Percentiles rank a stretch among this genome's conserved stretches.
Conservation (phyloP, 2,797 vertebrate genomes). For the Harpagifer antarcticus region DNA sequence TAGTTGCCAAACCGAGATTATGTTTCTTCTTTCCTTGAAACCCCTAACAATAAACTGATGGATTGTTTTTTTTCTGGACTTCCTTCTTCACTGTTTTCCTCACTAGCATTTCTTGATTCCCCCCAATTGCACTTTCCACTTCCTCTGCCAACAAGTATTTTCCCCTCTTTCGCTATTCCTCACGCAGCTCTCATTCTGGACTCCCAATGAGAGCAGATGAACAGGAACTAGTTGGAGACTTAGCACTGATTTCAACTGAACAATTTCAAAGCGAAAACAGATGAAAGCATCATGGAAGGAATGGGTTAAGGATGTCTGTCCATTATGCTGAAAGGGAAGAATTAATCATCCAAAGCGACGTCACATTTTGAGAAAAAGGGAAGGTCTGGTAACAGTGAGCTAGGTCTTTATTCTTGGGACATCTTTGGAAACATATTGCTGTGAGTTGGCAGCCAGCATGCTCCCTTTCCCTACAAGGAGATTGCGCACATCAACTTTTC, state of each 20-base stretch:
- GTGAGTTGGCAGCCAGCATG: conserved; percentile 44
- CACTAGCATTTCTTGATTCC: conserved; percentile 52
- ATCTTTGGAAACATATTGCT: conserved; percentile 30
- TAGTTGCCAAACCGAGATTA: conserved; percentile 19
- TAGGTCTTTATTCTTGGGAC: neutral
- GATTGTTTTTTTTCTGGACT: conserved; percentile 17
- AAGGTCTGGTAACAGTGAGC: conserved; percentile 16
- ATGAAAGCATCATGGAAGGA: conserved; percentile 26
- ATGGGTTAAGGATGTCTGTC: conserved; percentile 54
- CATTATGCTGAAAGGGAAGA: conserved; percentile 24
- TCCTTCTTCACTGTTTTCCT: conserved; percentile 56
- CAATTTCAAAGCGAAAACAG: neutral
- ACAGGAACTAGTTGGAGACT: conserved; percentile 19
- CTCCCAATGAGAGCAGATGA: conserved; percentile 22
- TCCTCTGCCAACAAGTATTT: conserved; percentile 43
- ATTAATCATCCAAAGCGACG: conserved; percentile 13
- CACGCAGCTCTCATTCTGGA: conserved; percentile 2
- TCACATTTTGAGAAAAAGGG: conserved; percentile 30
- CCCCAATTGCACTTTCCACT: conserved; percentile 54
- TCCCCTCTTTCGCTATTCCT: conserved; percentile 28
- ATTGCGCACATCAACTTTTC: conserved; percentile 21
- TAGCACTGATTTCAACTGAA: neutral
- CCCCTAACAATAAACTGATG: neutral
- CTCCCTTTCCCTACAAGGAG: conserved; percentile 28
- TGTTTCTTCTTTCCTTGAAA: neutral